Conservation (phyloP, 2,888 invertebrate species). For the Caenorhabditis becei region DNA sequence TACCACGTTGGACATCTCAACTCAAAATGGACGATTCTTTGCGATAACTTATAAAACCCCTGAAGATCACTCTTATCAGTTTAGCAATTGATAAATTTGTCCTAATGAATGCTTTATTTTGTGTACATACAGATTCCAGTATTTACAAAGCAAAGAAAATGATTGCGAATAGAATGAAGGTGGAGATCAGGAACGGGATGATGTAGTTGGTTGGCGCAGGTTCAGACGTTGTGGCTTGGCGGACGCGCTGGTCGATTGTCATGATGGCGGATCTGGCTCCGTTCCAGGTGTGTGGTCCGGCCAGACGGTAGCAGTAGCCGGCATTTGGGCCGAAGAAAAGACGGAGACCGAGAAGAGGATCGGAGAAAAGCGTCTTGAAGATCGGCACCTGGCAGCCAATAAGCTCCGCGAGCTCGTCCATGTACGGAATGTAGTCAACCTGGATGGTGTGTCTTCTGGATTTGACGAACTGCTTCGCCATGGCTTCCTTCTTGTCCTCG, state of each 20-base stretch:
- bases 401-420: conserved; percentile 83
- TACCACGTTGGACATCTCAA: conserved; percentile 18
- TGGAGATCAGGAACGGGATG: conserved; percentile 43
- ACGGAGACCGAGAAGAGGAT: conserved; percentile 71
- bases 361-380: conserved; percentile 76
- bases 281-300: conserved; percentile 71
- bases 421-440: conserved; percentile 82
- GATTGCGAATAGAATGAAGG: conserved; percentile 38
- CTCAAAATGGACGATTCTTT: conserved; percentile 8
- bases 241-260: conserved; percentile 66
- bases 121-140: background rate
- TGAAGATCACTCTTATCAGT: conserved; percentile 14
- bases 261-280: conserved; percentile 74
- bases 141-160: conserved; percentile 44
- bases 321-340: conserved; percentile 66
- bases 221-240: conserved; percentile 51
- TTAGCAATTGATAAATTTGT: conserved; percentile 1
- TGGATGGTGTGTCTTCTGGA: conserved; percentile 83
- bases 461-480: conserved; percentile 76
- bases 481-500: conserved; percentile 72
- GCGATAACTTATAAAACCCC: conserved; percentile 34
- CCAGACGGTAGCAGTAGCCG: conserved; percentile 70
- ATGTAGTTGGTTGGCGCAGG: conserved; percentile 49
- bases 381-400: conserved; percentile 82
- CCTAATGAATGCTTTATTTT: conserved; percentile 21